Percentiles rank a stretch among this genome's conserved stretches.
Conservation (phyloP, 2,113 vertebrate species). For the Hypocryptadius cinnamomeus region DNA sequence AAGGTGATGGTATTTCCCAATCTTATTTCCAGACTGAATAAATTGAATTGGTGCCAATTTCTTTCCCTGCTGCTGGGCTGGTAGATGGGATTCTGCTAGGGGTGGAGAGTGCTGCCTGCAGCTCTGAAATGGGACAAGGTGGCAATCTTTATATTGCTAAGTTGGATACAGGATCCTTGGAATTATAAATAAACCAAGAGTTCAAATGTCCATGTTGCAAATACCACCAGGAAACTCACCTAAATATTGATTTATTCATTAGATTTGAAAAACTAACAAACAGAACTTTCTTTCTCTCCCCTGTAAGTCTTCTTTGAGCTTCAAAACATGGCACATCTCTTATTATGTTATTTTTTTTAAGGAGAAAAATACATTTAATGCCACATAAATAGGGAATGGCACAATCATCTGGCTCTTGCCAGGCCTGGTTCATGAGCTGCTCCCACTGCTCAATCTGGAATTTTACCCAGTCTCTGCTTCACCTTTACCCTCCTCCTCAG, state of each 20-base stretch:
- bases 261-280: not conserved
- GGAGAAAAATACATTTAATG: not conserved
- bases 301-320: not conserved
- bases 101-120: not conserved
- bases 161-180: not conserved
- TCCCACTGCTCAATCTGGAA: not conserved
- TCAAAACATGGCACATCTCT: not conserved
- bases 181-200: not conserved
- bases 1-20: conserved; percentile 14
- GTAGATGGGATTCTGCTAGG: not conserved
- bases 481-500: not conserved
- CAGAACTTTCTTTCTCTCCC: not conserved
- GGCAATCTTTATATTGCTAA: not conserved
- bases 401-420: not conserved
- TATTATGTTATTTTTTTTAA: not conserved
- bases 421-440: not conserved
- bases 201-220: not conserved
- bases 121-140: not conserved
- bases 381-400: not conserved
- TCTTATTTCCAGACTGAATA: not conserved
- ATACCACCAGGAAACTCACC: not conserved
- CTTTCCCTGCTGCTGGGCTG: not conserved
- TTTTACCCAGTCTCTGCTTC: not conserved
- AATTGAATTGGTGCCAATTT: not conserved
- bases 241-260: not conserved